Conservation (phyloP, 2,888 invertebrate genomes). For the Drosophila anceps region DNA sequence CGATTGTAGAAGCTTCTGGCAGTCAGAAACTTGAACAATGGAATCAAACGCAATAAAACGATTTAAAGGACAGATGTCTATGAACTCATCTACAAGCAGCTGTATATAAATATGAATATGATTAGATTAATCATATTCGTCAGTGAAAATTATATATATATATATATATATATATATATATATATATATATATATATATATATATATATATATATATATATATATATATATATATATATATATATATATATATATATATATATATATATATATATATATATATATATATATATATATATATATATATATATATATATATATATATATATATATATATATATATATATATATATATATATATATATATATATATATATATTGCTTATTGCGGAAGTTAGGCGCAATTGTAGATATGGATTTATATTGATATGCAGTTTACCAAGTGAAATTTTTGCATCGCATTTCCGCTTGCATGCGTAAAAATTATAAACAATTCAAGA, state of each 20-base stretch:
- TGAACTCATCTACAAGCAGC: not conserved
- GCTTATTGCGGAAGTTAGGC: constrained; percentile 13
- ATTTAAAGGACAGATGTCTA: constrained; percentile 5
- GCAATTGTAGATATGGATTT: constrained; percentile 9
- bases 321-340: not conserved
- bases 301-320: no score
- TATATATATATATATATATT: not conserved
- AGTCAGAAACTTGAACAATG: constrained; percentile 46
- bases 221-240: not conserved
- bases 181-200: not conserved
- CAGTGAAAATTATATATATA: not conserved
- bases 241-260: not conserved
- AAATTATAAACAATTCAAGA: not conserved
- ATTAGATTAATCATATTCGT: constrained; percentile 3
- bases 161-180: not conserved
- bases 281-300: not conserved
- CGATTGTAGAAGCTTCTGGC: constrained; percentile 52
- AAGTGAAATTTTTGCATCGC: constrained; percentile 9
- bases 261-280: not conserved
- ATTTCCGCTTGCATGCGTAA: not conserved
- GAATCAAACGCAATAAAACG: constrained; percentile 29
- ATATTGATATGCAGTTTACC: constrained; percentile 19
- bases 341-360: not conserved
- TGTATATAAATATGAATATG: not conserved
- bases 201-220: not conserved